Base-by-base conservation (phyloP, 2,888 invertebrate species). In the Coecobrya sp. region DNA sequence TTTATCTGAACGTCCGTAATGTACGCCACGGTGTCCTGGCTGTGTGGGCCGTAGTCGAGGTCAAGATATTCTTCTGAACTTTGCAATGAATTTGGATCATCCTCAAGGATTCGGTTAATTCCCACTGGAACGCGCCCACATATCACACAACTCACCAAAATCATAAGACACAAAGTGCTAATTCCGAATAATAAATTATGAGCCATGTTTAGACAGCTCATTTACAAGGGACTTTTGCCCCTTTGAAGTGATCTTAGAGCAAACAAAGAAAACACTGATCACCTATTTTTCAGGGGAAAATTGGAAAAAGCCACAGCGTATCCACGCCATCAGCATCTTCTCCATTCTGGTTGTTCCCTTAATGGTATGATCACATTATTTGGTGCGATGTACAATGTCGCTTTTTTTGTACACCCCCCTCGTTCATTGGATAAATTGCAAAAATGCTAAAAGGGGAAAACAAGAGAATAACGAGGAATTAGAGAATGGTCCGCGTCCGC, bases 101-200 rank as follows among this genome's bases (percentile, higher is more conserved):
- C 65, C 62, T 59, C 65, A 27, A 19, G 70, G 16, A 59, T 16
- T 45, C 59, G 59, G 25, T 27, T 42, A 55, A 76, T 87, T 73
- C 86, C 86, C 86, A 68, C 36, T 42, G 90, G 90, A 90, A 90
- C 76, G 25, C 90, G 73, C 76, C 85, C 90, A 90, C 89, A 70
- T 59, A 82, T 36, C 13, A 89, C 82, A 82, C 13, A 49, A 62
- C 70, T 87, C 84, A 84, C 25, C 45, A 84, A 42, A 42, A 84
- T 65, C 84, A 65, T 65, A 84, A 84, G 4, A 52, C 82, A 49
- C 88, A 65, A 11, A 4, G 13, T 16, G 19, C 42, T 19, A 42
- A 85, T 49, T 27, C 22, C 27, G 49, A 45, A 27, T 11, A 52
- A 45, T 25, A 79, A 22, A 45, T 65, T 13, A 8, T n/a, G 10